Evolutionary conservation across 2,888 invertebrate genomes (phyloP).

Genomic region (Cataglyphis altisquamis): DNA sequence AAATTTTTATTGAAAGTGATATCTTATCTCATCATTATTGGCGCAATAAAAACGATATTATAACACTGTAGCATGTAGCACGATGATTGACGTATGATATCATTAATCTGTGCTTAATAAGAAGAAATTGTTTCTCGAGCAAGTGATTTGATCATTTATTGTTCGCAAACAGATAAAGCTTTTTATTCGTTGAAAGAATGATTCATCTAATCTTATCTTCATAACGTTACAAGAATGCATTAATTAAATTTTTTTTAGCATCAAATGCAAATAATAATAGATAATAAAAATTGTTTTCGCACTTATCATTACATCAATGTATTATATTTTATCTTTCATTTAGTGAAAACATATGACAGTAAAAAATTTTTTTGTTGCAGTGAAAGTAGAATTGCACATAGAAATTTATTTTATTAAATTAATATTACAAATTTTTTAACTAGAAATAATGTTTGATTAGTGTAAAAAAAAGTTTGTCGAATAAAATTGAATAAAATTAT

Average conservation of each 20-base stretch:
- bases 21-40: conserved; percentile 56
- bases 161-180: conserved; percentile 2
- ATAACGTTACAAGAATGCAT: neutral
- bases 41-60: conserved; percentile 58
- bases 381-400: neutral
- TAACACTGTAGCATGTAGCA: conserved; percentile 32
- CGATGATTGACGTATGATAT: conserved; percentile 65
- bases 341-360: neutral
- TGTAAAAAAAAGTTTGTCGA: neutral
- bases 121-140: conserved; percentile 39
- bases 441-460: neutral
- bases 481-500: neutral
- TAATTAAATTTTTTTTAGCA: neutral
- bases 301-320: neutral
- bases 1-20: conserved; percentile 65
- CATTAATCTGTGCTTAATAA: conserved; percentile 59
- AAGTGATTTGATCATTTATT: conserved; percentile 7
- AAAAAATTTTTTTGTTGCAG: neutral
- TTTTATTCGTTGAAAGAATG: conserved; percentile 4
- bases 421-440: neutral
- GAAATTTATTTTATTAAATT: neutral
- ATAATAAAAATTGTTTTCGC: neutral
- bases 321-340: neutral
- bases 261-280: neutral
- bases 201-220: conserved; percentile 30